These are phyloP conservation scores for Mechanitis mazaeus DNA, from an alignment of 2,888 invertebrate species.

Conservation along the genomic window DNA sequence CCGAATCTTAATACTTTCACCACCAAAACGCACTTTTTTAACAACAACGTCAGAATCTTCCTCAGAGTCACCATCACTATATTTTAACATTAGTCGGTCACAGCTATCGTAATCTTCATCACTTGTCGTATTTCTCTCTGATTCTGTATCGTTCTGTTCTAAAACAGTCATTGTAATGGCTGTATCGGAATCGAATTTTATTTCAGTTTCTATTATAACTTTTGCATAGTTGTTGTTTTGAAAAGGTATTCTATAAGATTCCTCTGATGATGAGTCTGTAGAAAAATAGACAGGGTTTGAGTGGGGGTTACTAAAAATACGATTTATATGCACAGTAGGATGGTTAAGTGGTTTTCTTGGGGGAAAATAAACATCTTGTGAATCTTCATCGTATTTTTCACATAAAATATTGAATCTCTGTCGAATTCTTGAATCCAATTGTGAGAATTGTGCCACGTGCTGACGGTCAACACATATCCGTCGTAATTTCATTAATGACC, in stretches of 20 bases:
- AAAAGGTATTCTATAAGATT: slow-evolving; percentile 68
- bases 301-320: slow-evolving; percentile 49
- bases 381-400: slow-evolving; percentile 68
- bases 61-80: slow-evolving; percentile 79
- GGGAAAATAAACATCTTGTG: slow-evolving; percentile 66
- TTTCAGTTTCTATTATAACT: slow-evolving; percentile 89
- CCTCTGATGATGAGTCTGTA: slow-evolving; percentile 78
- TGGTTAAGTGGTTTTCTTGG: slow-evolving; percentile 54
- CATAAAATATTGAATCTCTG: slow-evolving; percentile 68
- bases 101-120: slow-evolving; percentile 68
- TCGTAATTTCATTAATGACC: slow-evolving; percentile 82
- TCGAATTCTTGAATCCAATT: slow-evolving; percentile 65
- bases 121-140: slow-evolving; percentile 62
- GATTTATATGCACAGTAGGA: slow-evolving; percentile 56
- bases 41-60: slow-evolving; percentile 76
- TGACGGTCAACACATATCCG: slow-evolving; percentile 80
- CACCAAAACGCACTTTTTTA: slow-evolving; percentile 88
- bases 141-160: slow-evolving; percentile 79
- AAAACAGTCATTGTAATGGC: slow-evolving; percentile 90
- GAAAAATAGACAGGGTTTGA: slow-evolving; percentile 53
- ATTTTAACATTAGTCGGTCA: slow-evolving; percentile 74
- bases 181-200: slow-evolving; percentile 86
- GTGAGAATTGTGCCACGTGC: slow-evolving; percentile 77
- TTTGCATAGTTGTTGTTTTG: slow-evolving; percentile 73
- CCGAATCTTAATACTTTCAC: slow-evolving; percentile 89